Conservation (phyloP, 2,113 vertebrate species). For the Gobio gobio region DNA sequence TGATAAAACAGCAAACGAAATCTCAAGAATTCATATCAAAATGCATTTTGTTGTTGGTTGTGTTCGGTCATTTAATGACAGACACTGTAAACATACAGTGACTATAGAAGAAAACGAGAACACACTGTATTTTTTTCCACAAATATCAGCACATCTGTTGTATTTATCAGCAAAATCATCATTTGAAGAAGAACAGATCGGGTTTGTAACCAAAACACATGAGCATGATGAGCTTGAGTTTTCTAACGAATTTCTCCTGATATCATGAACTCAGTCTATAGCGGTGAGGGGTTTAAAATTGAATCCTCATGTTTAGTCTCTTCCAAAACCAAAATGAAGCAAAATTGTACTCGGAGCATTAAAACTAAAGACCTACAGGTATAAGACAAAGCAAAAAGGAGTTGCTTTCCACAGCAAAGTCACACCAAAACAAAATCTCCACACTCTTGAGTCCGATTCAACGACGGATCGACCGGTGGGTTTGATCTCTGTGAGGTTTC, state of each 20-base stretch:
- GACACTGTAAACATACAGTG: constrained; percentile 18
- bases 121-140: neutral
- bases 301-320: constrained; percentile 1
- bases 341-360: neutral
- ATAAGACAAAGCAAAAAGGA: constrained; percentile 11
- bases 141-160: constrained; percentile 2
- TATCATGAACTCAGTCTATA: constrained; percentile 10
- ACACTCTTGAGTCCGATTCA: constrained; percentile 12
- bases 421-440: constrained; percentile 23
- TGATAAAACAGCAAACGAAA: neutral
- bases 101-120: neutral
- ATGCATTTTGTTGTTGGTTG: neutral
- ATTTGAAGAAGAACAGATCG: neutral
- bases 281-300: constrained; percentile 24
- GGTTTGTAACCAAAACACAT: neutral
- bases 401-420: constrained; percentile 41
- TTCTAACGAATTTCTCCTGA: neutral
- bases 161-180: neutral
- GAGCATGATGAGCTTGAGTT: neutral
- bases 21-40: neutral
- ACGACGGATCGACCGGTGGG: neutral
- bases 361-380: constrained; percentile 41
- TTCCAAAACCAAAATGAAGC: constrained; percentile 35
- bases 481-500: neutral
- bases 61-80: neutral